Percentiles rank a stretch among this genome's conserved stretches.
Conservation (phyloP, 2,888 invertebrate genomes). For the Patella caerulea region DNA sequence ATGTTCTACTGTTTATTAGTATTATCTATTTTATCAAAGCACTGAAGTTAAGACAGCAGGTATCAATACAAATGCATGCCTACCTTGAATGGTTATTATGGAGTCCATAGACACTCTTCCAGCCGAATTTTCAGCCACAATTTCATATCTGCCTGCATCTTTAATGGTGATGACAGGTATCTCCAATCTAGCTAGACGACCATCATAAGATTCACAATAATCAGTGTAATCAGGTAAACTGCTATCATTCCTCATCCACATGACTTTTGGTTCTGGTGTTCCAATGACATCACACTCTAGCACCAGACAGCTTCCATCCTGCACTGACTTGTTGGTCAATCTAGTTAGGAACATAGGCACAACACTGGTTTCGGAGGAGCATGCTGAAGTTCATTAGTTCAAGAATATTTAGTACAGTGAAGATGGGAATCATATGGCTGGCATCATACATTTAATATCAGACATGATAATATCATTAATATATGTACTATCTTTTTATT, state of each 20-base stretch:
- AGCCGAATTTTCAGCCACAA: constrained; percentile 52
- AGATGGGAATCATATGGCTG: no score
- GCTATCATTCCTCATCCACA: constrained; percentile 50
- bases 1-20: neutral
- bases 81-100: constrained; percentile 56
- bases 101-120: constrained; percentile 55
- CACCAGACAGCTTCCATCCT: constrained; percentile 49
- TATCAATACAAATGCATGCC: neutral
- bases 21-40: neutral
- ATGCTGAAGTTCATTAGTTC: constrained; percentile 28
- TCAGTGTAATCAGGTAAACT: constrained; percentile 32
- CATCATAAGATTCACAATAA: constrained; percentile 50
- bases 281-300: constrained; percentile 62
- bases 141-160: constrained; percentile 58
- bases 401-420: no score
- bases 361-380: constrained; percentile 45
- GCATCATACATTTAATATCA: no score
- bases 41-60: no score
- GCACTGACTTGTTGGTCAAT: constrained; percentile 46
- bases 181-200: constrained; percentile 51
- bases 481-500: no score
- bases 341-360: constrained; percentile 56
- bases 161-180: constrained; percentile 44
- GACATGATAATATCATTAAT: no score
- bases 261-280: constrained; percentile 52